These are phyloP conservation scores for Chrysopilus asiliformis DNA, from an alignment of 2,888 invertebrate genomes.

Conservation along the genomic window DNA sequence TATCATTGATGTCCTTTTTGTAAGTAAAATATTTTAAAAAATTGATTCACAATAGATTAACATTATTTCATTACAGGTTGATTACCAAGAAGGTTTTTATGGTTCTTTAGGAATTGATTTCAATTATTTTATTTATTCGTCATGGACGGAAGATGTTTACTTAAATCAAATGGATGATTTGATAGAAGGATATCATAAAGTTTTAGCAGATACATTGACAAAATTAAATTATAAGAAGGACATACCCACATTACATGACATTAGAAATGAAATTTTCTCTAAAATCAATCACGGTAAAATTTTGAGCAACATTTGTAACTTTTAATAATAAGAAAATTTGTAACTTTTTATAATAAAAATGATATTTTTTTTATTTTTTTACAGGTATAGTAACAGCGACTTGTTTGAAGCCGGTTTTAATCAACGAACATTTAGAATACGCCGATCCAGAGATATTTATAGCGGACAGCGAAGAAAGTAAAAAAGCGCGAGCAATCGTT, in stretches of 20 bases:
- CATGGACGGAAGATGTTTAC: slow-evolving; percentile 21
- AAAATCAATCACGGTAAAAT: slow-evolving; percentile 22
- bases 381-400: slow-evolving; percentile 21
- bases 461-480: slow-evolving; percentile 19
- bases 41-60: neutral
- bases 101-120: slow-evolving; percentile 28
- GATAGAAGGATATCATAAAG: slow-evolving; percentile 19
- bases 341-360: neutral
- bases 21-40: slow-evolving; percentile 16
- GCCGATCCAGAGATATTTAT: slow-evolving; percentile 21
- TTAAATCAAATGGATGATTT: slow-evolving; percentile 18
- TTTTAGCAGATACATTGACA: slow-evolving; percentile 17
- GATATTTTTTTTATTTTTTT: slow-evolving; percentile 5
- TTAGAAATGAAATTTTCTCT: slow-evolving; percentile 19
- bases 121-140: slow-evolving; percentile 25
- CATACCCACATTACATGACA: slow-evolving; percentile 22
- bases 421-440: slow-evolving; percentile 22
- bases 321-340: neutral
- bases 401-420: slow-evolving; percentile 22
- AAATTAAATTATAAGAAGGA: slow-evolving; percentile 19
- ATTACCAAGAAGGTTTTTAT: slow-evolving; percentile 26
- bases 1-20: slow-evolving; percentile 29
- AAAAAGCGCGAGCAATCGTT: slow-evolving; percentile 19
- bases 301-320: neutral
- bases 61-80: slow-evolving; percentile 18